Evolutionary conservation across 1,140 invertebrate genomes (phyloP), one percentile per base, ranked within the genome.

Genomic region (Cheumatopsyche charites): DNA sequence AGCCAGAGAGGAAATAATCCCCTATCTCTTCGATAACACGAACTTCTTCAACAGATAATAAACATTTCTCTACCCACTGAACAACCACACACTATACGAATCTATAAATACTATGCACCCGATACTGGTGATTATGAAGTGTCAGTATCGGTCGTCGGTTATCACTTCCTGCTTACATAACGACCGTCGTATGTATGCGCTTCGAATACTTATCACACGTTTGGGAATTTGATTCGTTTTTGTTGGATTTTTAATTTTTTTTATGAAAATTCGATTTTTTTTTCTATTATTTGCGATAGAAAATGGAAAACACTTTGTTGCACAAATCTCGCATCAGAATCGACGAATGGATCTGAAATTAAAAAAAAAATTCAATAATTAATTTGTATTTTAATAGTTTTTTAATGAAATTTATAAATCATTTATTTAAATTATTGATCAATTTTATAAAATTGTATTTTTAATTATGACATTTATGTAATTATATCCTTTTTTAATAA

Each of bases 111-210:
- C 9, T 4, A 36, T 9, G 9, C 29, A 36, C 29, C 9, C 3
- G 3, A 36, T 36, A 9, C 3, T 36, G 29, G 9, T 36, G 29
- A 36, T 36, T 3, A 36, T 36, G 29, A 36, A 58, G 23, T 58
- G 19, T 58, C 55, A 58, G 21, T 58, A 58, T 58, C 55, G 55
- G 55, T 58, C 21, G 25, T 58, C 55, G 55, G 55, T 58, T 58
- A 58, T 58, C 55, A 58, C 55, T 58, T 58, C 55, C 55, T 58
- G 55, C 55, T 58, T 58, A 58, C 55, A 58, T 58, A 58, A 58
- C 55, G 21, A 58, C 25, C 21, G 55, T 58, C 21, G 55, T 26
- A 26, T 25, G 21, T 23, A 23, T 19, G 55, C 25, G 55, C 55
- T 25, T 21, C 25, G 23, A 25, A 58, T 4, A 58, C 7, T 25